Base-by-base conservation (phyloP, 2,888 invertebrate species). In the Drosophila borealis region DNA sequence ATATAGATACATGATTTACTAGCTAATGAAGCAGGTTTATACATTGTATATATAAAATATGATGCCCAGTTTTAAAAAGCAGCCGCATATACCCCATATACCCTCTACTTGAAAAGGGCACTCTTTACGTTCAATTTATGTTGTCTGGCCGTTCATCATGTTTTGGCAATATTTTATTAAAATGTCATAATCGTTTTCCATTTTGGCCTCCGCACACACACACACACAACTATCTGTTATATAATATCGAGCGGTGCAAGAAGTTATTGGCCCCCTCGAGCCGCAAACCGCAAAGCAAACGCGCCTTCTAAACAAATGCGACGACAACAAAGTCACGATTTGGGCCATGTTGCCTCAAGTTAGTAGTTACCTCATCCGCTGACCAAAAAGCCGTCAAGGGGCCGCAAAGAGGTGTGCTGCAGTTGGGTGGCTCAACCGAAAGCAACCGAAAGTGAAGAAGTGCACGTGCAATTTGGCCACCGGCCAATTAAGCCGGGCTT, bases 321-420 rank as follows among this genome's bases (percentile, higher is more conserved):
- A 62, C 37, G 41, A 49, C 46, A 63, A 62, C 63, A 71, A 64
- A 81, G 87, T 89, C 87, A 88, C 88, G 84, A 86, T 59, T 85
- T 55, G 59, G 44, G 36, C 44, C 48, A 54, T 29, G 29, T 29
- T 29, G 29, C 8, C 2, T 4, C 36, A 36, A 36, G 13, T 13
- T 11, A 29, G 55, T 21, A 34, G 70, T 81, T 81, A 73, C 84
- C 74, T 69, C 76, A 82, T 68, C 53, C 9, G 11, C 37, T 54
- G 48, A 33, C 66, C 64, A 45, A 41, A 48, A 51, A 42, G 62
- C n/a, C 36, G 41, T 13, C 6, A 8, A 29, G 29, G 29, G 8
- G 8, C 29, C 29, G 8, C 8, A 29, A 29, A 42, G 33, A 17
- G 37, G 33, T 19, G 53, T 45, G 65, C 45, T 44, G 51, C 48